Evolutionary conservation across 2,113 vertebrate species (phyloP).

Genomic region (Macquaria ambigua): DNA sequence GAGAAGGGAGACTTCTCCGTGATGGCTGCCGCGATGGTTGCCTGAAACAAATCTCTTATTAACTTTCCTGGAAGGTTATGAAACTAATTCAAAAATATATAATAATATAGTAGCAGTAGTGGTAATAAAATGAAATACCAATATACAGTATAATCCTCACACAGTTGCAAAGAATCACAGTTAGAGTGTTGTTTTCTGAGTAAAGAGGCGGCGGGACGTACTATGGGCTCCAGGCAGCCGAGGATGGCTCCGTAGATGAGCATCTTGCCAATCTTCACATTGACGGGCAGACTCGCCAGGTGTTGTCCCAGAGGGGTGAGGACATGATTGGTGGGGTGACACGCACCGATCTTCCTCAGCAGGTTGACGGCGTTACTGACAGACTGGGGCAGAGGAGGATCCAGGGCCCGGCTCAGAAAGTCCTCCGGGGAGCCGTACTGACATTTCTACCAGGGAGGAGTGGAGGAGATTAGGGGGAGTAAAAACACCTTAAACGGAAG

Average conservation of each 20-base stretch:
- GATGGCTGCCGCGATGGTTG: constrained; percentile 96
- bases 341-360: constrained; percentile 94
- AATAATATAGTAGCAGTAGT: background rate
- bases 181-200: background rate
- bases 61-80: background rate
- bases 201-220: constrained; percentile 75
- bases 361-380: constrained; percentile 95
- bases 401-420: constrained; percentile 92
- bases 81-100: background rate
- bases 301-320: constrained; percentile 96
- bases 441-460: constrained; percentile 90
- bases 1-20: constrained; percentile 97
- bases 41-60: constrained; percentile 81
- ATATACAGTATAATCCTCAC: background rate
- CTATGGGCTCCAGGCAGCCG: constrained; percentile 95
- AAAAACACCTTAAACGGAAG: background rate
- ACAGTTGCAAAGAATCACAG: background rate
- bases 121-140: background rate
- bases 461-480: background rate
- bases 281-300: constrained; percentile 94
- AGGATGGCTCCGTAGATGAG: constrained; percentile 97
- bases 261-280: constrained; percentile 99
- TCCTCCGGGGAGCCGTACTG: constrained; percentile 95
- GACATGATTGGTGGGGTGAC: constrained; percentile 85
- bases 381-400: constrained; percentile 93